Base-by-base conservation (phyloP, 2,113 vertebrate species). In the Apodemus speciosus region DNA sequence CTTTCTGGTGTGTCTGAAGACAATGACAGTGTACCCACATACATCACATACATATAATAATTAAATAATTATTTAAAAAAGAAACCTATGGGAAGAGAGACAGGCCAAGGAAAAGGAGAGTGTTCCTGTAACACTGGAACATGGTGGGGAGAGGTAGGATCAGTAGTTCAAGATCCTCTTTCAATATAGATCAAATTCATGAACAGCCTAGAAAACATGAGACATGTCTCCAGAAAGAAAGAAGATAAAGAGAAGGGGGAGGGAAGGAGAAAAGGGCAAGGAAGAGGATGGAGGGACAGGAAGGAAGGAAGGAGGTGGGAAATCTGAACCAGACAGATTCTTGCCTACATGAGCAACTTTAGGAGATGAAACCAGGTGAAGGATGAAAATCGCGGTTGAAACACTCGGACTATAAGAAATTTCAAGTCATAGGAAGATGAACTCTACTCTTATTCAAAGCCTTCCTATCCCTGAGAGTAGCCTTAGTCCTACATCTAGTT, bases 401-500 rank as follows among this genome's bases (percentile, higher is more conserved):
- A 86, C 21, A 51, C 6, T 25, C 43, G n/a, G 16, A 60, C 58
- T 75, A 71, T 71, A 66, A 76, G 20, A 16, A 75, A 83, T 90
- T 91, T 77, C 62, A 60, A 68, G 14, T 90, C 43, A 73, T 58
- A 40, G 81, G 77, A 58, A 85, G 8, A 62, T 64, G 35, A 90
- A 46, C 18, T 71, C 58, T 60, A 72, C 9, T 90, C 43, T 62
- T 81, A 5, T 60, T 90, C 62, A 81, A 92, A 84, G 79, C 35
- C 69, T 94, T 77, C 46, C 60, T 71, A 23, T 49, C 49, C 7
- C 8, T 77, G 38, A 76, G 27, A 38, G 7, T 6, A 35, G 27
- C 23, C n/a, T 85, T 75, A 60, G 11, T 58, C 30, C n/a, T 40
- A 73, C 30, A 16, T 94, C 38, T 92, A 84, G 38, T 80, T 93